Conservation (phyloP, 2,888 invertebrate species). For the Thereva nobilitata region DNA sequence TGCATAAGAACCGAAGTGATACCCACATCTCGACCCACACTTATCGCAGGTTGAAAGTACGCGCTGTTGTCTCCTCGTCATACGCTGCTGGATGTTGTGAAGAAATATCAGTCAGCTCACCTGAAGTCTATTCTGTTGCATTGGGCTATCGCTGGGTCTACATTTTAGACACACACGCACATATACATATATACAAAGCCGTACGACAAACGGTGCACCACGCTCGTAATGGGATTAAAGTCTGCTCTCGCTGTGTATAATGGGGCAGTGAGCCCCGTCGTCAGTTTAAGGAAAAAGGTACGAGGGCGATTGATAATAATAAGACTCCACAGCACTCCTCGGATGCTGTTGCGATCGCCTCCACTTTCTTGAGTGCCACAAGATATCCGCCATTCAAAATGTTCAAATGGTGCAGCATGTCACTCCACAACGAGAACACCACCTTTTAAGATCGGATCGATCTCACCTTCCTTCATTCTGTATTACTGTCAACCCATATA, state of each 20-base stretch:
- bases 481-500: not conserved
- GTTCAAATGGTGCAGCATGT: not conserved
- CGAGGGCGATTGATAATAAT: not conserved
- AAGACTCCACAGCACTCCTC: not conserved
- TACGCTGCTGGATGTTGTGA: too few relatives aligned
- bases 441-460: not conserved
- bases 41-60: not conserved
- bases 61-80: not conserved
- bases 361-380: not conserved
- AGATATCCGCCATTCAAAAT: not conserved
- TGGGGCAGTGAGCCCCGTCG: not conserved
- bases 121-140: too few relatives aligned
- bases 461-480: not conserved
- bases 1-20: not conserved
- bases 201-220: not conserved
- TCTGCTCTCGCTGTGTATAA: not conserved
- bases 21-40: slow-evolving; percentile 8
- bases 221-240: not conserved
- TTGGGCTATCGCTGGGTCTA: too few relatives aligned
- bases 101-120: too few relatives aligned
- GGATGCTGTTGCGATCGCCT: not conserved
- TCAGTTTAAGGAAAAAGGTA: not conserved
- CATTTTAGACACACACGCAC: too few relatives aligned
- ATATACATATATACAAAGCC: not conserved
- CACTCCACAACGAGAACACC: not conserved